Percentiles rank a stretch among this genome's conserved stretches.
These are phyloP conservation scores for Bombus impatiens DNA, from an alignment of 1,140 invertebrate genomes.

Conservation along the genomic window DNA sequence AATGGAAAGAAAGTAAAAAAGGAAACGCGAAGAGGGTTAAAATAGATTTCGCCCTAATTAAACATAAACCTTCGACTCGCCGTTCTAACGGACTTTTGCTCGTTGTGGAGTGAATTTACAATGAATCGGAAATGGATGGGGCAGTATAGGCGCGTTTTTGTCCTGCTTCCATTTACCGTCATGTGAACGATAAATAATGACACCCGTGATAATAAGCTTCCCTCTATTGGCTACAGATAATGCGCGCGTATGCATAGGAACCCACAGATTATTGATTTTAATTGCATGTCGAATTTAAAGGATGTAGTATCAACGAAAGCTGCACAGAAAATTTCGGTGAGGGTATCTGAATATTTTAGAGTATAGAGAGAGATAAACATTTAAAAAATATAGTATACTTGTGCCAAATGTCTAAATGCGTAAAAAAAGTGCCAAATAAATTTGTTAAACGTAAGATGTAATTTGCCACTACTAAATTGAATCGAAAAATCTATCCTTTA, in stretches of 20 bases:
- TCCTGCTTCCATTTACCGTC: slow-evolving; percentile 5
- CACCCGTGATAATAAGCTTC: slow-evolving; percentile 45
- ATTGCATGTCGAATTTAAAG: slow-evolving; percentile 6
- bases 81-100: not conserved
- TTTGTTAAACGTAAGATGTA: no score
- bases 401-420: no score
- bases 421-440: no score
- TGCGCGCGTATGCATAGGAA: not conserved
- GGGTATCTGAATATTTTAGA: not conserved
- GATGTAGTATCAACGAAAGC: not conserved
- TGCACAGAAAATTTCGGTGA: not conserved
- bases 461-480: not conserved
- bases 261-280: slow-evolving; percentile 25
- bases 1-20: not conserved
- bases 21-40: not conserved
- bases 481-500: not conserved
- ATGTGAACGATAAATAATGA: slow-evolving; percentile 40
- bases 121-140: not conserved
- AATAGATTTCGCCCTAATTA: slow-evolving; percentile 40
- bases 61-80: slow-evolving; percentile 24
- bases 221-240: slow-evolving; percentile 19
- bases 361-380: no score
- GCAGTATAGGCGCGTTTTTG: slow-evolving; percentile 4
- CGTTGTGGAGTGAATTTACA: not conserved
- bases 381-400: no score